Percentiles rank a stretch among this genome's conserved stretches.
These are phyloP conservation scores for Dione juno DNA, from an alignment of 2,888 invertebrate genomes.

Conservation along the genomic window DNA sequence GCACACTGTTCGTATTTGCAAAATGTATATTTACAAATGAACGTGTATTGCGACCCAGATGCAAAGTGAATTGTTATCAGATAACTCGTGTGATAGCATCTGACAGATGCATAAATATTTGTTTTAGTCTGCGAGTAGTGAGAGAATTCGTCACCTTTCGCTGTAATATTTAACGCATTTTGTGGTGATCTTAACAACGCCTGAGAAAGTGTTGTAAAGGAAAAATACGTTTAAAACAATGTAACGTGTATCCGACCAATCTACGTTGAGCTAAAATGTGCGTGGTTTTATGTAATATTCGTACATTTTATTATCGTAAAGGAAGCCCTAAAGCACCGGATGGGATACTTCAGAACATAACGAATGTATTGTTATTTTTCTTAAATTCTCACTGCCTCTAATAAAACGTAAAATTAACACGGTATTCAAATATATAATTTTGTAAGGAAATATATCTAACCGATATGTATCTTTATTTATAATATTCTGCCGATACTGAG, in stretches of 20 bases:
- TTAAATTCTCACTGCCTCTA: background rate
- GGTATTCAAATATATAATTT: no score
- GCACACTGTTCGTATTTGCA: background rate
- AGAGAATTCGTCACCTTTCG: background rate
- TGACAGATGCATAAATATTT: conserved; percentile 22
- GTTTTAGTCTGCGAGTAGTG: background rate
- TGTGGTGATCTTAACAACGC: background rate
- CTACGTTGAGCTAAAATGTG: background rate
- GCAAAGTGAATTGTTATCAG: conserved; percentile 23
- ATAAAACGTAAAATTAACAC: background rate
- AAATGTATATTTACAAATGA: conserved; percentile 17
- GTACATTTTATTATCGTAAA: background rate
- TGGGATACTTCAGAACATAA: background rate
- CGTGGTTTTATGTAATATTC: conserved; percentile 17
- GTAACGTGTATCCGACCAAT: background rate
- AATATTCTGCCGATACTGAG: no score
- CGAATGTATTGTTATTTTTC: background rate
- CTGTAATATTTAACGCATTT: background rate
- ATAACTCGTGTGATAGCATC: conserved; percentile 16
- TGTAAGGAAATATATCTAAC: no score
- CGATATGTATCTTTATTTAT: no score
- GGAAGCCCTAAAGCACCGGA: conserved; percentile 15
- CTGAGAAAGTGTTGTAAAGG: background rate
- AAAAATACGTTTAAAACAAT: background rate
- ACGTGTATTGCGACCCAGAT: conserved; percentile 15